Conservation (phyloP, 2,888 invertebrate species). For the Philaethria dido region DNA sequence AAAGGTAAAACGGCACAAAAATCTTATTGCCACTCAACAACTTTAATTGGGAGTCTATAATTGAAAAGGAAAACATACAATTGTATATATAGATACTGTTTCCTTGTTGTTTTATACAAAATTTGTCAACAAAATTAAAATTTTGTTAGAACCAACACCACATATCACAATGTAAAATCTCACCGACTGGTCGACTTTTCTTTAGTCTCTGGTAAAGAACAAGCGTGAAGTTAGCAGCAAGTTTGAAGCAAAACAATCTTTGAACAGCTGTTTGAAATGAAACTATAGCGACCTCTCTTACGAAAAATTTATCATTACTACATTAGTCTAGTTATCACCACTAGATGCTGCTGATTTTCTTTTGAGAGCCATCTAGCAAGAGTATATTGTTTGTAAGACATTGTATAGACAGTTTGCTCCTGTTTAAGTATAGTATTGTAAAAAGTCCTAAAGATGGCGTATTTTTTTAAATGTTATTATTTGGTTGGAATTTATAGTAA, state of each 20-base stretch:
- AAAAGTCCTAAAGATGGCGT: neutral
- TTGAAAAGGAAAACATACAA: conserved; percentile 25
- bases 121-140: conserved; percentile 58
- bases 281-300: conserved; percentile 12
- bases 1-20: conserved; percentile 58
- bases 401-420: neutral
- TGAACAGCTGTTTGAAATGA: conserved; percentile 32
- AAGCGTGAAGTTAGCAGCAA: conserved; percentile 64
- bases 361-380: neutral
- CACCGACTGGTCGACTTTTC: conserved; percentile 54
- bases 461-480: neutral
- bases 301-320: neutral
- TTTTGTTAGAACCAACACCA: conserved; percentile 53
- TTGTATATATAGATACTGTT: conserved; percentile 28
- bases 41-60: conserved; percentile 25
- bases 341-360: conserved; percentile 34
- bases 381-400: neutral
- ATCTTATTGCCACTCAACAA: conserved; percentile 45
- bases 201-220: conserved; percentile 50
- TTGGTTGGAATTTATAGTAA: too few relatives aligned
- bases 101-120: conserved; percentile 45
- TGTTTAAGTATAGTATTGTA: neutral
- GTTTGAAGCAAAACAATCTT: conserved; percentile 59
- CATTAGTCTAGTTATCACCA: neutral
- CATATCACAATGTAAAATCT: conserved; percentile 60